Percentiles rank a stretch among this genome's conserved stretches.
These are phyloP conservation scores for Phaethon lepturus DNA, from an alignment of 2,113 vertebrate genomes.

Conservation along the genomic window DNA sequence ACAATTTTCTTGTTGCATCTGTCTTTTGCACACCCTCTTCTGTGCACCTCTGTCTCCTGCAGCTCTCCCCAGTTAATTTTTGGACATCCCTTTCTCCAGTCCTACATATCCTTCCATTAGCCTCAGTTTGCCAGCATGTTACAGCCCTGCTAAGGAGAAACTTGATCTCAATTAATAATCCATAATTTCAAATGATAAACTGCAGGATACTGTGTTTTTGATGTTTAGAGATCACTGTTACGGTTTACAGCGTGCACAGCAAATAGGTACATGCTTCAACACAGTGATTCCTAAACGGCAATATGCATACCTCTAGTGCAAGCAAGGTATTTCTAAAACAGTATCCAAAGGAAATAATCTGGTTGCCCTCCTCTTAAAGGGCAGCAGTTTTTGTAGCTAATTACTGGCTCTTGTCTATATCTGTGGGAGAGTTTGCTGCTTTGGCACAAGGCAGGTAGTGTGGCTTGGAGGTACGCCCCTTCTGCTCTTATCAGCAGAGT, in stretches of 20 bases:
- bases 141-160: background rate
- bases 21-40: background rate
- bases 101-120: background rate
- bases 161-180: background rate
- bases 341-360: background rate
- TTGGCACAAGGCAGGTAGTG: background rate
- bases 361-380: background rate
- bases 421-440: background rate
- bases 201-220: background rate
- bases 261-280: background rate
- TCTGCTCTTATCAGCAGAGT: background rate
- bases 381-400: background rate
- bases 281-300: background rate
- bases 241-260: background rate
- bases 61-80: slow-evolving; percentile 8
- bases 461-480: background rate
- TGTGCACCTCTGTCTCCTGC: slow-evolving; percentile 15
- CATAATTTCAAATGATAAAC: background rate
- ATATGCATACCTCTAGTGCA: background rate
- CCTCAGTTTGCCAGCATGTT: background rate
- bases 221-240: background rate
- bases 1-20: slow-evolving; percentile 1
- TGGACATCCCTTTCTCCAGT: background rate
- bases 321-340: background rate
- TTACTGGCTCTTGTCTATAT: background rate